Base-by-base conservation (phyloP, 2,888 invertebrate species). In the Zaprionus obscuricornis region DNA sequence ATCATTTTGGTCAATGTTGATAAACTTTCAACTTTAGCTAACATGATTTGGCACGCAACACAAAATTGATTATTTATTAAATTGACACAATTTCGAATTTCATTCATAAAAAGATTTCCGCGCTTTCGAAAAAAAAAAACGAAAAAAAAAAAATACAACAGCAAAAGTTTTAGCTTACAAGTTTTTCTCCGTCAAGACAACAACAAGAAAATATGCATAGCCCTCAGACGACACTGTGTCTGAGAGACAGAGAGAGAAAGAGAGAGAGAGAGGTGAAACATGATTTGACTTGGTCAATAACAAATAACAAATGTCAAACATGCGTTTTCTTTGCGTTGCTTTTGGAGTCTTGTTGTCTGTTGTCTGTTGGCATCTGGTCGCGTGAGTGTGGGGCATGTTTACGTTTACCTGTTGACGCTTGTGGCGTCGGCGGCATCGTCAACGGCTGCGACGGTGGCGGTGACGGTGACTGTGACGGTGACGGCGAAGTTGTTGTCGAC, bases 101-200 rank as follows among this genome's bases (percentile, higher is more conserved):
- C 81, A 84, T 84, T 84, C 84, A 81, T 74, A 60, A 66, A 62
- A 24, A 51, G 64, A 66, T 81, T 75, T 73, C 70, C 63, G 77
- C 67, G 57, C 75, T 70, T 82, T 75, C 59, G 24, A 51, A 69
- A 50, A 50, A 29, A 22, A 7, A 7, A 22, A 4, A 22, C 4
- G 5, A 22, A 22, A 4, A n/a, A n/a, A n/a, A n/a, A n/a, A n/a
- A n/a, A n/a, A n/a, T n/a, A n/a, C n/a, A n/a, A n/a, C n/a, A n/a
- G 22, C 4, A 6, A 22, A 22, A 50, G 20, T 51, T 62, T 52
- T 29, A 50, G 39, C 36, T 43, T 14, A 55, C 50, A 59, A 60
- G 49, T 18, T 66, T 65, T 60, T 52, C 13, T 34, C 36, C 49
- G 29, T 68, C 40, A 43, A 20, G 24, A 31, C 31, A 37, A 54